These are phyloP conservation scores for Sorex maritimensis DNA, from an alignment of 2,797 vertebrate genomes.

Conservation along the genomic window DNA sequence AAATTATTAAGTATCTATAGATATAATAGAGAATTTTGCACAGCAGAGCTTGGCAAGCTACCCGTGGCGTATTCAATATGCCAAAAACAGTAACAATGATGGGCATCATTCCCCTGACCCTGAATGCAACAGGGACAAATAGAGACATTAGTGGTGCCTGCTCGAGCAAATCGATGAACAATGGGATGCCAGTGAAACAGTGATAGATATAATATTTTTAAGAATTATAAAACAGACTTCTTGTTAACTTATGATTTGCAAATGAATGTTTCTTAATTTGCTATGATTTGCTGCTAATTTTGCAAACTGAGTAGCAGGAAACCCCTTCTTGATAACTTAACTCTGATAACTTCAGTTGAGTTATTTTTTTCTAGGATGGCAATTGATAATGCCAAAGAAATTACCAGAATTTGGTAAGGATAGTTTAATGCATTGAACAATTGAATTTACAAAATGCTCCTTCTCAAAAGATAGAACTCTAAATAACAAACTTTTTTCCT, in stretches of 20 bases:
- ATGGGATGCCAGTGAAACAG: too few species aligned
- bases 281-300: neutral
- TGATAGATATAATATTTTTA: neutral
- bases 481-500: neutral
- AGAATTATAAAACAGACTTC: conserved; percentile 22
- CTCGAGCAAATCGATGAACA: too few species aligned
- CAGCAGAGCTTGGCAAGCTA: too few species aligned
- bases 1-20: neutral
- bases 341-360: neutral
- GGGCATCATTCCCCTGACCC: too few species aligned
- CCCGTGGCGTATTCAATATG: too few species aligned
- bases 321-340: neutral
- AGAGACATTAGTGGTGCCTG: too few species aligned
- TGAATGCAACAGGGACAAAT: too few species aligned
- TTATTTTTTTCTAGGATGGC: neutral
- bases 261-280: neutral
- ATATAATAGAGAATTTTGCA: neutral
- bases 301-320: neutral
- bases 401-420: neutral
- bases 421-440: neutral
- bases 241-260: conserved; percentile 27
- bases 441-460: neutral
- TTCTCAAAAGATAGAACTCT: neutral
- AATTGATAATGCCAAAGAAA: conserved; percentile 6
- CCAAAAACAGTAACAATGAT: too few species aligned